Evolutionary conservation across 2,113 vertebrate species (phyloP).

Genomic region (Mesocricetus auratus): DNA sequence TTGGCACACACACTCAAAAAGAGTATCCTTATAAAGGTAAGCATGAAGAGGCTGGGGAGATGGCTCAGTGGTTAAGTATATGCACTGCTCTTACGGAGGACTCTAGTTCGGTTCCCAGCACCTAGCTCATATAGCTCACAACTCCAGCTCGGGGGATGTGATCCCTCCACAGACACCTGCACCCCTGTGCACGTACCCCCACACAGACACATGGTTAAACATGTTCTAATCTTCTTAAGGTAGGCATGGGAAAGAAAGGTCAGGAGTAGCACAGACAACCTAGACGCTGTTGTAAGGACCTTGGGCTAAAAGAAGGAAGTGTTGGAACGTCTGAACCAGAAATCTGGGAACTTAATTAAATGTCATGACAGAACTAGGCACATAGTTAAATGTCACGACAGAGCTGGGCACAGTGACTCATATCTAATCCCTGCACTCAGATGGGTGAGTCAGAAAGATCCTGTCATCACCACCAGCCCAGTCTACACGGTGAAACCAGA

Average conservation of each 20-base stretch:
- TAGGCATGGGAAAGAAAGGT: neutral
- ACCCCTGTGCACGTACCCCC: accelerated
- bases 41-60: neutral
- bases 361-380: neutral
- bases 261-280: neutral
- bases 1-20: neutral
- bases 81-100: neutral
- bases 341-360: neutral
- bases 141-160: neutral
- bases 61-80: neutral
- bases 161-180: neutral
- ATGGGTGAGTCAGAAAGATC: neutral
- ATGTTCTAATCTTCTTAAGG: neutral
- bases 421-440: neutral
- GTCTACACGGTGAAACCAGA: neutral
- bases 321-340: neutral
- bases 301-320: neutral
- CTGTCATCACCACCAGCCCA: neutral
- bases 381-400: neutral
- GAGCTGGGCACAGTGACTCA: too few relatives aligned
- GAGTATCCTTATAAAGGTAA: neutral
- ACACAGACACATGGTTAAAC: neutral
- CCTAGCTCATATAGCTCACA: neutral
- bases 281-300: neutral
- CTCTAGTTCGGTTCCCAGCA: neutral